Evolutionary conservation across 1,140 invertebrate species (phyloP).

Genomic region (Euura lappo): DNA sequence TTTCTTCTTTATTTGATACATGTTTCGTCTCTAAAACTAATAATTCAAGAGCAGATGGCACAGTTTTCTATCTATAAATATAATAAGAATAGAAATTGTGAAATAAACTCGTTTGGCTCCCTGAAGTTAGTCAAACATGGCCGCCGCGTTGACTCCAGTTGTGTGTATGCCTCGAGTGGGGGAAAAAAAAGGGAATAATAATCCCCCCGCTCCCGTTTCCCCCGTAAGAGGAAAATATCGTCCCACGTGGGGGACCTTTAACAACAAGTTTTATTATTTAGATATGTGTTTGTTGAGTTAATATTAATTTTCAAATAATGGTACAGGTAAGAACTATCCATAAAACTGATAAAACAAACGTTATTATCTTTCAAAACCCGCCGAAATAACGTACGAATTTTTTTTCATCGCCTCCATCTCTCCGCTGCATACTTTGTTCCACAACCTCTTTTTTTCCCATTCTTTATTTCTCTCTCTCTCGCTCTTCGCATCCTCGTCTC

Average conservation of each 20-base stretch:
- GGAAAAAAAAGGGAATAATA: constrained; percentile 53
- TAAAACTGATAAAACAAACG: constrained; percentile 30
- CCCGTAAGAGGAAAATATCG: constrained; percentile 58
- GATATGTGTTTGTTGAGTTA: constrained; percentile 59
- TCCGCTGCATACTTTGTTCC: too few relatives aligned
- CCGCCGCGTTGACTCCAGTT: too few relatives aligned
- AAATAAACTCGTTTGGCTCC: too few relatives aligned
- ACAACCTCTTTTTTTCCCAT: constrained; percentile 14
- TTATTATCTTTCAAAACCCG: constrained; percentile 16
- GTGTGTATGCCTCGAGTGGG: not conserved
- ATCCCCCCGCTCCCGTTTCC: constrained; percentile 20
- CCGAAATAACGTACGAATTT: not conserved
- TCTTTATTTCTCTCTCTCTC: constrained; percentile 51
- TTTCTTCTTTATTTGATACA: too few relatives aligned
- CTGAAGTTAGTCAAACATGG: too few relatives aligned
- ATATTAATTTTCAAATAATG: constrained; percentile 56
- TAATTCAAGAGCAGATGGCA: too few relatives aligned
- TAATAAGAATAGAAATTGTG: too few relatives aligned
- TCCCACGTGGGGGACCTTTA: constrained; percentile 59
- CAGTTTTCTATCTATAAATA: too few relatives aligned
- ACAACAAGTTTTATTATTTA: constrained; percentile 60
- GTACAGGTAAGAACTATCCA: constrained; percentile 53
- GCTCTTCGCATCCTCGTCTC: not conserved
- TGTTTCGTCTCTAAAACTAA: too few relatives aligned
- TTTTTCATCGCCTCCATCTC: not conserved